Percentiles rank a stretch among this genome's conserved stretches.
Conservation (phyloP, 2,888 invertebrate species). For the Morpho achilles region DNA sequence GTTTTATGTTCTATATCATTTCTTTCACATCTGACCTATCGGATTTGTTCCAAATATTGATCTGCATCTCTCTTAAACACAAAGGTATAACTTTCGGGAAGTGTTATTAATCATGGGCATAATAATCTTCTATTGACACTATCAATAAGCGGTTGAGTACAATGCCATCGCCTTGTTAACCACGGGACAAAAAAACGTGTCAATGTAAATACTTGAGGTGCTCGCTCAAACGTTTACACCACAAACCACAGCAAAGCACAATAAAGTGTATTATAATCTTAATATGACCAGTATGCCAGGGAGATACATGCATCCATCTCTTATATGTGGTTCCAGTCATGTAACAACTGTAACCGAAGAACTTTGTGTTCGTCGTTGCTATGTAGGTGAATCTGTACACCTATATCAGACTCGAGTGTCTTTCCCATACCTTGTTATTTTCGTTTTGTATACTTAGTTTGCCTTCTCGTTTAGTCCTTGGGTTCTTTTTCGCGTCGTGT, state of each 20-base stretch:
- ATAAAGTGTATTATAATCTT: slow-evolving; percentile 29
- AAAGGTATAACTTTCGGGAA: slow-evolving; percentile 21
- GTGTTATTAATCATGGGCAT: slow-evolving; percentile 53
- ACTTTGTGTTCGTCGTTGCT: slow-evolving; percentile 19
- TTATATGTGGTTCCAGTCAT: slow-evolving; percentile 30
- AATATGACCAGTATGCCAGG: slow-evolving; percentile 35
- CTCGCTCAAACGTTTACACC: slow-evolving; percentile 43
- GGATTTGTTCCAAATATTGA: slow-evolving; percentile 13
- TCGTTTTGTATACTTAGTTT: slow-evolving; percentile 49
- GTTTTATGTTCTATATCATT: not conserved
- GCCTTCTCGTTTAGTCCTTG: slow-evolving; percentile 58
- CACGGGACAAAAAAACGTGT: slow-evolving; percentile 64
- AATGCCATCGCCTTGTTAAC: slow-evolving; percentile 66
- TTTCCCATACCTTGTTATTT: slow-evolving; percentile 48
- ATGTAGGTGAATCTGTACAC: slow-evolving; percentile 46
- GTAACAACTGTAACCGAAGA: slow-evolving; percentile 22
- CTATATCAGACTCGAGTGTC: slow-evolving; percentile 45
- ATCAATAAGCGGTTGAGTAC: slow-evolving; percentile 58
- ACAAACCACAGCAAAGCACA: slow-evolving; percentile 45
- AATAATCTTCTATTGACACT: slow-evolving; percentile 67
- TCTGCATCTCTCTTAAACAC: slow-evolving; percentile 19
- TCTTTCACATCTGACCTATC: too few relatives aligned
- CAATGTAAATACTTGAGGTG: slow-evolving; percentile 59
- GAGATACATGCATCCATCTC: slow-evolving; percentile 18
- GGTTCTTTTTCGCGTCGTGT: slow-evolving; percentile 45